Evolutionary conservation across 64 coral and sea anemone genomes (phyloP), one percentile per base, ranked within the genome.

Genomic region (Hydrozoanthus tunicans): DNA sequence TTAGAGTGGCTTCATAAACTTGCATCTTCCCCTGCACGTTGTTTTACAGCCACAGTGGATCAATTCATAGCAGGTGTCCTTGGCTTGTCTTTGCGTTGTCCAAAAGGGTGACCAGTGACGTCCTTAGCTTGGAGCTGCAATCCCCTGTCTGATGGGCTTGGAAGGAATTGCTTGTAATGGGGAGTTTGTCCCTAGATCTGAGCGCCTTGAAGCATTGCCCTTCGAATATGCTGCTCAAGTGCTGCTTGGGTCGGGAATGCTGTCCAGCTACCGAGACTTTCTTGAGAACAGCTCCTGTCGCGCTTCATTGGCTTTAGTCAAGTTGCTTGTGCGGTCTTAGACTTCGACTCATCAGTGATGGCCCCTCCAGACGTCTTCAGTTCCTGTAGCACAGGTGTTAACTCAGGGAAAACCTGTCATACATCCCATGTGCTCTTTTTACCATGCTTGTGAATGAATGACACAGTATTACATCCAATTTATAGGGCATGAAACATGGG

Each of bases 381-480:
- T 43, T 60, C 74, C 43, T 65, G 62, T 10, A 91, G 11, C 53
- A 57, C 85, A 55, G 73, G 55, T 6, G 92, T 93, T 62, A 93
- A 15, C 25, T 86, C 77, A 23, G 92, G 92, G 80, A 93, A 93
- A n/a, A 90, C 85, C 4, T 81, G 51, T 68, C 85, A 90, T 15
- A 86, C 92, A 90, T 93, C 78, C 92, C 92, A 93, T 69, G 53
- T 66, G 25, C 56, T 73, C 78, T 93, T 89, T 85, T 89, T 92
- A 3, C 92, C 92, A 80, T 56, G 82, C 6, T 56, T 54, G 13
- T 17, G 20, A 58, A 93, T 81, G 54, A 93, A 93, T 64, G 92
- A 93, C 62, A 93, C 92, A 72, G 92, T 93, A 57, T 92, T 62
- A 20, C 27, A 92, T 53, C 91, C 91, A 64, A 81, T 92, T 20